Evolutionary conservation across 2,797 vertebrate genomes (phyloP).

Genomic region (Lepidocolaptes lacrymiger): DNA sequence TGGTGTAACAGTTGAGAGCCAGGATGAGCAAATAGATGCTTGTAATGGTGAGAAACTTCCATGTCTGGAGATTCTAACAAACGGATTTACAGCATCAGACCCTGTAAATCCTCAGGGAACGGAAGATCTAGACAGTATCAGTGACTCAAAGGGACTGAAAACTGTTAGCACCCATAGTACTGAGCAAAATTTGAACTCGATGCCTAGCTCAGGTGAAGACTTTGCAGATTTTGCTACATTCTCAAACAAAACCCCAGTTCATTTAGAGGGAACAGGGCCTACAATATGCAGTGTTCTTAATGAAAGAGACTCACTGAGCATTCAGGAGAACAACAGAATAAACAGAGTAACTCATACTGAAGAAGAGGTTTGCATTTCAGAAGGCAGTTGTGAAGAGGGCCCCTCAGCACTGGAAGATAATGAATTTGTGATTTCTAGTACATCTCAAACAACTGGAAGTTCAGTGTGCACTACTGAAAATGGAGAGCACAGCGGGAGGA

Average conservation of each 20-base stretch:
- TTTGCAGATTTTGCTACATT: slow-evolving; percentile 88
- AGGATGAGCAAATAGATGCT: slow-evolving; percentile 64
- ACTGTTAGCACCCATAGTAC: slow-evolving; percentile 51
- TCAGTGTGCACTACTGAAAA: slow-evolving; percentile 67
- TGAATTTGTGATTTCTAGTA: slow-evolving; percentile 55
- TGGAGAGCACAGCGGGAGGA: slow-evolving; percentile 26
- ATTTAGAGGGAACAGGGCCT: slow-evolving; percentile 57
- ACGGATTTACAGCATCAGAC: slow-evolving; percentile 80
- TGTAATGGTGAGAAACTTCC: slow-evolving; percentile 82
- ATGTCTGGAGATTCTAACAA: slow-evolving; percentile 82
- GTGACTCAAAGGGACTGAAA: slow-evolving; percentile 74
- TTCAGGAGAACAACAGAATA: slow-evolving; percentile 76
- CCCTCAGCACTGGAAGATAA: slow-evolving; percentile 59
- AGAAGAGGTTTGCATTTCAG: slow-evolving; percentile 65
- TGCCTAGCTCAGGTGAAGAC: slow-evolving; percentile 76
- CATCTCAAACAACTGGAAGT: slow-evolving; percentile 55
- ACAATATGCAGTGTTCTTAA: slow-evolving; percentile 53
- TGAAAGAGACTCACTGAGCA: slow-evolving; percentile 64
- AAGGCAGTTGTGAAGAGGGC: slow-evolving; percentile 61
- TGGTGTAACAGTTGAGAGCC: slow-evolving; percentile 53
- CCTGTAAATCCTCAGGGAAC: slow-evolving; percentile 82
- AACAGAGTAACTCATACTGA: slow-evolving; percentile 58
- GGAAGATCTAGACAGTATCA: slow-evolving; percentile 73
- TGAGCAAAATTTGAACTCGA: slow-evolving; percentile 70
- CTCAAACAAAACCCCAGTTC: slow-evolving; percentile 73